These are phyloP conservation scores for Naso thynnoides DNA, from an alignment of 2,797 vertebrate genomes.

Conservation along the genomic window DNA sequence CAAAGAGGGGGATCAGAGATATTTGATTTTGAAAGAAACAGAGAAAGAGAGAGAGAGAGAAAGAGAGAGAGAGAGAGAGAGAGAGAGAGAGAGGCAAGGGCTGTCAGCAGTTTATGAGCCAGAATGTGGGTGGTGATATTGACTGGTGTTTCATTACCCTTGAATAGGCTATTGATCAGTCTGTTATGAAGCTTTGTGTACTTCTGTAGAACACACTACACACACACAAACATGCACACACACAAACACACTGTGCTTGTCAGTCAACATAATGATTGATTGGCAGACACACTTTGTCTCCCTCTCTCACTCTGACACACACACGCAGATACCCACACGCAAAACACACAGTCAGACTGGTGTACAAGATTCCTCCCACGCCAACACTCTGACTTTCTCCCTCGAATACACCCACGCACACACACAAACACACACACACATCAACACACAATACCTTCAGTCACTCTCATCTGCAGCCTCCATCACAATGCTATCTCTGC, in stretches of 20 bases:
- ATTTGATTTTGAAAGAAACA: constrained; percentile 26
- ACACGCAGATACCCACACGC: constrained; percentile 44
- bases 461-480: constrained; percentile 52
- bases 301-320: constrained; percentile 35
- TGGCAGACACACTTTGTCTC: constrained; percentile 47
- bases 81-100: background rate
- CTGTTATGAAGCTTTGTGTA: constrained; percentile 63
- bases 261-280: constrained; percentile 51
- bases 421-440: constrained; percentile 6
- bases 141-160: constrained; percentile 70
- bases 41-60: background rate
- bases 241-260: constrained; percentile 5
- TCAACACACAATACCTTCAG: constrained; percentile 40
- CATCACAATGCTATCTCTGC: constrained; percentile 74
- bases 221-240: constrained; percentile 3
- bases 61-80: background rate
- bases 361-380: constrained; percentile 30
- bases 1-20: background rate
- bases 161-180: constrained; percentile 73
- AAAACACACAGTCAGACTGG: constrained; percentile 42
- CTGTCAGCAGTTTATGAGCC: constrained; percentile 55
- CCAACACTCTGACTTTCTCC: constrained; percentile 11
- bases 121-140: constrained; percentile 67
- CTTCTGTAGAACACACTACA: constrained; percentile 35
- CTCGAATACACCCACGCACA: constrained; percentile 18